A percentile compares a stretch with the other conserved stretches of the same genome.
These are phyloP conservation scores for Harmothoe impar DNA, from an alignment of 2,888 invertebrate genomes.

Conservation along the genomic window DNA sequence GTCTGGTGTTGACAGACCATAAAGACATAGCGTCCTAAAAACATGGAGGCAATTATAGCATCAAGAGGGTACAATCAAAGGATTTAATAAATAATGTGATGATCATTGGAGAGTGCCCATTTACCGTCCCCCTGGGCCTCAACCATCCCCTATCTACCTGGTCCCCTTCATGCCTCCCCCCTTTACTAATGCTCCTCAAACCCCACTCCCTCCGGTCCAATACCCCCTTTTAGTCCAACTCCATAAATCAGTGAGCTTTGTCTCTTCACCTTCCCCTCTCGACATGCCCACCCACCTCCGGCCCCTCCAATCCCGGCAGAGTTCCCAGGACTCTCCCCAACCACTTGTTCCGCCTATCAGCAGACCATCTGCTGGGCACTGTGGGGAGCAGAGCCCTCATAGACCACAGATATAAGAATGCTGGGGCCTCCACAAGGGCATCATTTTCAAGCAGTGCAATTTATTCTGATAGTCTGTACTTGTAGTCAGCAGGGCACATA, in stretches of 20 bases:
- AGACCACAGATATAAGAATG: neutral
- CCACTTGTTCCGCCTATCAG: conserved; percentile 20
- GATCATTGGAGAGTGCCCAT: too few relatives aligned
- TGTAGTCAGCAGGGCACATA: too few relatives aligned
- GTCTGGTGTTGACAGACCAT: too few relatives aligned
- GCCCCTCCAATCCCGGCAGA: neutral
- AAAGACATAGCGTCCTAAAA: too few relatives aligned
- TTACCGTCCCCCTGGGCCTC: too few relatives aligned
- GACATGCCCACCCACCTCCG: neutral
- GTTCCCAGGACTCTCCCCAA: neutral
- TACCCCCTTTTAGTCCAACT: neutral
- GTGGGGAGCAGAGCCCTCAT: neutral
- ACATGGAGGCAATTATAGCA: too few relatives aligned
- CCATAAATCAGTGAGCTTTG: neutral
- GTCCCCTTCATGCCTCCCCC: neutral
- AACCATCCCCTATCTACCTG: neutral
- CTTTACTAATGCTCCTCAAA: neutral
- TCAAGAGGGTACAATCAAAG: too few relatives aligned
- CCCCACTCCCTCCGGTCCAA: neutral
- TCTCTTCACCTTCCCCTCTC: neutral
- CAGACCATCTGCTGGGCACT: neutral
- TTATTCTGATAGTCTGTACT: too few relatives aligned
- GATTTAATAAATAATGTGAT: too few relatives aligned
- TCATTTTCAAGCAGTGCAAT: too few relatives aligned
- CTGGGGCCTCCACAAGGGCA: too few relatives aligned